Percentiles rank a stretch among this genome's conserved stretches.
These are phyloP conservation scores for Triplophysa yarkandensis DNA, from an alignment of 2,797 vertebrate genomes.

Conservation along the genomic window DNA sequence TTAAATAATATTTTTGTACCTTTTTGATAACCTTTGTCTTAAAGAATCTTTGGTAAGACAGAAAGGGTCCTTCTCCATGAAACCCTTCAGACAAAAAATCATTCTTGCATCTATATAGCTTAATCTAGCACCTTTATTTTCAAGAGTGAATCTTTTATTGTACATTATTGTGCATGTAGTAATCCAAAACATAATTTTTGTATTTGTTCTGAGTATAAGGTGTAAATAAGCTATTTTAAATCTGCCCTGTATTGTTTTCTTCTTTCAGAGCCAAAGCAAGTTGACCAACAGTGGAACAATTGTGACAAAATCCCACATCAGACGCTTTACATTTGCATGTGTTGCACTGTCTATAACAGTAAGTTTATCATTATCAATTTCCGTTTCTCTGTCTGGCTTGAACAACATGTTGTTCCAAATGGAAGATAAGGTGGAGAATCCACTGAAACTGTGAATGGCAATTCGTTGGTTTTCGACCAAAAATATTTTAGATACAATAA, in stretches of 20 bases:
- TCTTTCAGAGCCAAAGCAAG: slow-evolving; percentile 92
- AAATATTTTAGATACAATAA: not conserved
- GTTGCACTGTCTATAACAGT: slow-evolving; percentile 93
- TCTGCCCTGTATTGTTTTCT: slow-evolving; percentile 4
- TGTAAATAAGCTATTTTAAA: not conserved
- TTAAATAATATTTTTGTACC: no score
- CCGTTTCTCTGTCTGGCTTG: not conserved
- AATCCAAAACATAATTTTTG: not conserved
- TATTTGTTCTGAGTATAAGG: not conserved
- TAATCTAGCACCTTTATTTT: no score
- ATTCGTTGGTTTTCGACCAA: no score
- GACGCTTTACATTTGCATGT: slow-evolving; percentile 95
- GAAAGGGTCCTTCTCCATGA: no score
- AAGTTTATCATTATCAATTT: slow-evolving; percentile 66
- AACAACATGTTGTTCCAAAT: not conserved
- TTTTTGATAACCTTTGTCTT: no score
- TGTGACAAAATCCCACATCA: slow-evolving; percentile 89
- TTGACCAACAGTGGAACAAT: slow-evolving; percentile 74
- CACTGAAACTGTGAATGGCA: no score
- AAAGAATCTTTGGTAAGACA: no score
- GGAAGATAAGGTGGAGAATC: no score
- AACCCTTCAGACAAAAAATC: no score
- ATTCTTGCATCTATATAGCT: no score
- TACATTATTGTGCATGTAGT: not conserved
- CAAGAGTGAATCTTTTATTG: no score